A percentile compares a stretch with the other conserved stretches of the same genome.
Conservation (phyloP, 2,797 vertebrate species). For the Synaphobranchus kaupii region DNA sequence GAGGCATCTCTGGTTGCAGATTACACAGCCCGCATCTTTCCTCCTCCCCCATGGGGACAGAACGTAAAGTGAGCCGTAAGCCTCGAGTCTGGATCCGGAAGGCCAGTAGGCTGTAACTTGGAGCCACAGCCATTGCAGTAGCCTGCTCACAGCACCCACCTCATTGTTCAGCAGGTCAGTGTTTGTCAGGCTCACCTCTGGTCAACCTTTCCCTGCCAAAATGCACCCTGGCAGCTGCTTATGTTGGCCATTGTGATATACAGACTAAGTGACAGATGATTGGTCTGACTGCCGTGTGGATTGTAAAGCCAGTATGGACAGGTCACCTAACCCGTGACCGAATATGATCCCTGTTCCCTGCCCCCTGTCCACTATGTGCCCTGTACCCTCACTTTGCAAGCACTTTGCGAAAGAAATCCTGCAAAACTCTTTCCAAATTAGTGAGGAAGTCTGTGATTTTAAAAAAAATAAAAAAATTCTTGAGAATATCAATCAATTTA, state of each 20-base stretch:
- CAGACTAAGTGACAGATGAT: neutral
- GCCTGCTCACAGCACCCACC: slow-evolving; percentile 6
- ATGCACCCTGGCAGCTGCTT: neutral
- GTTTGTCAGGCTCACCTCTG: neutral
- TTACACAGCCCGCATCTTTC: slow-evolving; percentile 2
- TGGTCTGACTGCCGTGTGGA: neutral
- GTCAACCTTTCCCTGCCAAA: neutral
- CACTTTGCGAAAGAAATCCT: too few species aligned
- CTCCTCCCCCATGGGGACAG: neutral
- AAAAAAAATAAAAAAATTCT: too few species aligned
- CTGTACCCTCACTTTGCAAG: too few species aligned
- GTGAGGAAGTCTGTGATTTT: too few species aligned
- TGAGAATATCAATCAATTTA: too few species aligned
- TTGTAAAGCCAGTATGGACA: neutral
- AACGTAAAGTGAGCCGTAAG: slow-evolving; percentile 48
- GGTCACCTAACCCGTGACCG: neutral
- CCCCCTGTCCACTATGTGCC: too few species aligned
- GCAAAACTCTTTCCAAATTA: too few species aligned
- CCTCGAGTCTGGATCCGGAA: slow-evolving; percentile 16
- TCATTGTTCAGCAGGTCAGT: slow-evolving; percentile 9
- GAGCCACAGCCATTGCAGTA: slow-evolving; percentile 7
- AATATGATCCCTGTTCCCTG: too few species aligned
- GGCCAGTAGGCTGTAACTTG: neutral
- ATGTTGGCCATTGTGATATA: neutral
- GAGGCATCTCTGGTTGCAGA: slow-evolving; percentile 44